Base-by-base conservation (phyloP, 2,113 vertebrate species). In the Vulpes ferrilata region DNA sequence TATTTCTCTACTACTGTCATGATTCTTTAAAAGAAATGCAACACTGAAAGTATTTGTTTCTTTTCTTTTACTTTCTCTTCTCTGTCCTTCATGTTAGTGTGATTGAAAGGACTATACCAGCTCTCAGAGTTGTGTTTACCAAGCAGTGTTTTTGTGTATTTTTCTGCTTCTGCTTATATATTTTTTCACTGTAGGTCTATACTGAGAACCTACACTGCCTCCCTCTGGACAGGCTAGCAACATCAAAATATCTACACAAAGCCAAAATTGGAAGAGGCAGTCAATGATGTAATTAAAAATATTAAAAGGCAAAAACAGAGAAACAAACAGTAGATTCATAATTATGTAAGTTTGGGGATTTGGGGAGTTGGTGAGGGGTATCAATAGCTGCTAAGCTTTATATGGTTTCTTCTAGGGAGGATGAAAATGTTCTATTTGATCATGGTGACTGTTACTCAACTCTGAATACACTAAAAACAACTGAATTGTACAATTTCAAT, bases 121-220 rank as follows among this genome's bases (percentile, higher is more conserved):
- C 51, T 81, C 59, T 60, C 20, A 11, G 12, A 32, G 62, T 25
- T 55, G 22, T 65, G 48, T 91, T 89, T 73, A 69, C 67, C 78
- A 43, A 48, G 27, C 55, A 85, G 23, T 20, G 2, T 16, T 94
- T 64, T 7, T 60, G 17, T 35, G 67, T 17, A 78, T 78, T 51
- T 78, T 78, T 25, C 74, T 38, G 25, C 51, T 82, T 81, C 62
- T 62, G 38, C 38, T 38, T 59, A 7, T 19, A 1, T 27, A 7
- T 22, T 74, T 25, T 23, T 69, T 22, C 38, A 32, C n/a, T 7
- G 62, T 7, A 86, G 80, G 27, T 76, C 59, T 89, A 38, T 93
- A 25, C 69, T 60, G 82, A 96, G 93, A 93, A 64, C 74, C 78
- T 83, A 91, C 2, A 96, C 97, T 97, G 97, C 98, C 97, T 97